Base-by-base conservation (phyloP, 2,797 vertebrate genomes). In the Characodon lateralis region DNA sequence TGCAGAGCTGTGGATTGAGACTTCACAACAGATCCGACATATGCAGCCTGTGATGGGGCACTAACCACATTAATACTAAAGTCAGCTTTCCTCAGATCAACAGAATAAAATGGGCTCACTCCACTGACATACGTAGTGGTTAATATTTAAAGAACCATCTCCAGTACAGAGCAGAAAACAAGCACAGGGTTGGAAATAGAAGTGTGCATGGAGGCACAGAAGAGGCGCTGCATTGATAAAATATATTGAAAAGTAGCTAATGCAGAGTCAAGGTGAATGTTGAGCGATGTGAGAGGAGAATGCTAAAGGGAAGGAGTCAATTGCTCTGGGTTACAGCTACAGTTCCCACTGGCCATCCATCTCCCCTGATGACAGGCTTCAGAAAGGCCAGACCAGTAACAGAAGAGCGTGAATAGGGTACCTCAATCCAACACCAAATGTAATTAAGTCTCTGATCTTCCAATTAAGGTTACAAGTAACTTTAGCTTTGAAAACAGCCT, bases 131-230 rank as follows among this genome's bases (percentile, higher is more conserved):
- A 76, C 31, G 59, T 78, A 59, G 78, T 74, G 77, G 73, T 93
- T 92, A 92, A 94, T 94, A 93, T 93, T 94, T 93, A 86, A 95
- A 88, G 74, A 89, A 83, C 69, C 82, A 70, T 71, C 75, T 86
- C 75, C 76, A 73, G 79, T 26, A 75, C 55, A 75, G 73, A 78
- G 80, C 82, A 75, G 78, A 85, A 88, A 77, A 90, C 63, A 88
- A 88, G 77, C 76, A 13, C 68, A 39, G 24, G 71, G 73, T 16
- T 22, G 4, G 22, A 83, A 85, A 53, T 61, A 81, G 71, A 68
- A 55, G 53, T 70, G 73, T 26, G 35, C 77, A 55, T 9, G 1
- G 26, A 53, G n/a, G 74, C 59, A 39, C 0, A 35, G 55, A 68
- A 31, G 56, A 58, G 74, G 65, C n/a, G 35, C 51, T 63, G 83